phyloP scores from a whole-genome alignment of 1,140 invertebrate genomes.

The Cyclargus thomasi region DNA sequence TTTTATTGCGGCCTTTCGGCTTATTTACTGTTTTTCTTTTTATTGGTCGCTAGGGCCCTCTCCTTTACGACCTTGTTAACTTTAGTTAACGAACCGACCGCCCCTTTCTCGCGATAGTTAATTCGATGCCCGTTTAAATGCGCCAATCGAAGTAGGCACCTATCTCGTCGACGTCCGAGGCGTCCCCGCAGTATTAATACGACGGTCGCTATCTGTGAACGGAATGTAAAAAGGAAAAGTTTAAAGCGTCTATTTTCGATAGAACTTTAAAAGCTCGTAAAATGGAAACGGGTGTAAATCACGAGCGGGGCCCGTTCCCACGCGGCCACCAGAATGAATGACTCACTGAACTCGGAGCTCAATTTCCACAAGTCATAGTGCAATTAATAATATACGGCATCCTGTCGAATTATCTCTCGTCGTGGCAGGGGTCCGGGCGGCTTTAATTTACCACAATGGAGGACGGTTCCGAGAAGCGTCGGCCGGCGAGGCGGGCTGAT shows the following conservation, averaged over 20 bases:
- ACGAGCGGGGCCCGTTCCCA: slow-evolving; percentile 55
- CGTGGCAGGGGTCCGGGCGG: slow-evolving; percentile 73
- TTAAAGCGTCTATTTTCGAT: slow-evolving; percentile 33
- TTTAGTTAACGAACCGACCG: slow-evolving; percentile 62
- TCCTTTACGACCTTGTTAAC: slow-evolving; percentile 71
- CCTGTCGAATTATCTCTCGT: slow-evolving; percentile 74
- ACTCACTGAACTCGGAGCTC: slow-evolving; percentile 70
- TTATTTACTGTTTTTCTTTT: slow-evolving; percentile 70
- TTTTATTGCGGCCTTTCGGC: slow-evolving; percentile 63
- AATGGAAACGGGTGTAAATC: slow-evolving; percentile 50
- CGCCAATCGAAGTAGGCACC: slow-evolving; percentile 20
- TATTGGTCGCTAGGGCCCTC: slow-evolving; percentile 56
- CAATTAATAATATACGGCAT: slow-evolving; percentile 75
- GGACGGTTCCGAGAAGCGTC: slow-evolving; percentile 70
- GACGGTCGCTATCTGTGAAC: slow-evolving; percentile 20
- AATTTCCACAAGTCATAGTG: slow-evolving; percentile 74
- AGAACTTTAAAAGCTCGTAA: slow-evolving; percentile 50
- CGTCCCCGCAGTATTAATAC: slow-evolving; percentile 13
- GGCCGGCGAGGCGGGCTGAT: slow-evolving; percentile 67
- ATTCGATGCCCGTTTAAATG: slow-evolving; percentile 60
- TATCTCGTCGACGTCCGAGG: neutral
- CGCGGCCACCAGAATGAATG: slow-evolving; percentile 65
- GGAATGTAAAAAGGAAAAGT: slow-evolving; percentile 36
- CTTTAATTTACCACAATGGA: slow-evolving; percentile 75
- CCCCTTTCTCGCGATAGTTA: slow-evolving; percentile 42